Evolutionary conservation across 2,797 vertebrate species (phyloP).

Genomic region (Chanos chanos): DNA sequence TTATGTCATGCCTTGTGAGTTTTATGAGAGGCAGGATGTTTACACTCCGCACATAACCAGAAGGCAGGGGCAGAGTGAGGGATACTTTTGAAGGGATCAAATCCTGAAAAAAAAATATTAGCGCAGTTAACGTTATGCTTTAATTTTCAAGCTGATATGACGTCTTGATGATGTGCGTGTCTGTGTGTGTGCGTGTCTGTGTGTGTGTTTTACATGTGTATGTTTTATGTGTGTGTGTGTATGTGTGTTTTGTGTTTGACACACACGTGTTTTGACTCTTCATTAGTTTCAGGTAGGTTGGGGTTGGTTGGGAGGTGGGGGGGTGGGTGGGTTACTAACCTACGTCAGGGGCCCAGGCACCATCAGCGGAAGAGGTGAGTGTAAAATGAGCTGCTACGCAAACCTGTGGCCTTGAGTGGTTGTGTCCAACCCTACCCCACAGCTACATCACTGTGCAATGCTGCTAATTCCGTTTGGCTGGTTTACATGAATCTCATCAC

Average conservation of each 20-base stretch:
- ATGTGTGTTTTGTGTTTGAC: not conserved
- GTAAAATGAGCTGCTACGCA: constrained; percentile 69
- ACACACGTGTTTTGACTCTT: not conserved
- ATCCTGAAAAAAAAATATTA: no score
- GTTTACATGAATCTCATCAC: constrained; percentile 69
- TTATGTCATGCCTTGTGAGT: constrained; percentile 6
- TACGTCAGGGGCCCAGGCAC: constrained; percentile 57
- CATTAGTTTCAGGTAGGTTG: constrained; percentile 2
- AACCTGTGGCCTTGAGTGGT: constrained; percentile 70
- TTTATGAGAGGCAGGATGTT: constrained; percentile 21
- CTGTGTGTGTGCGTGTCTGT: constrained; percentile 52
- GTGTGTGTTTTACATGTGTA: constrained; percentile 64
- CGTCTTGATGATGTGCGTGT: not conserved
- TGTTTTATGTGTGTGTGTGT: not conserved
- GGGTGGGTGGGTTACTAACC: no score
- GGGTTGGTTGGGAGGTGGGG: constrained; percentile 46
- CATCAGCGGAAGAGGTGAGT: constrained; percentile 58
- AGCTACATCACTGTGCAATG: constrained; percentile 77
- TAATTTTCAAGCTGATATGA: no score
- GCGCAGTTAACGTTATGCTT: no score
- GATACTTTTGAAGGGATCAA: no score
- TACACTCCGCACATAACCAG: constrained; percentile 5
- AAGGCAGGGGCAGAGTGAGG: no score
- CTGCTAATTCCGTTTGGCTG: constrained; percentile 71
- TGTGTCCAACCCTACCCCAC: constrained; percentile 71